These are phyloP conservation scores for Acridotheres tristis DNA, from an alignment of 2,797 vertebrate species.

Conservation along the genomic window DNA sequence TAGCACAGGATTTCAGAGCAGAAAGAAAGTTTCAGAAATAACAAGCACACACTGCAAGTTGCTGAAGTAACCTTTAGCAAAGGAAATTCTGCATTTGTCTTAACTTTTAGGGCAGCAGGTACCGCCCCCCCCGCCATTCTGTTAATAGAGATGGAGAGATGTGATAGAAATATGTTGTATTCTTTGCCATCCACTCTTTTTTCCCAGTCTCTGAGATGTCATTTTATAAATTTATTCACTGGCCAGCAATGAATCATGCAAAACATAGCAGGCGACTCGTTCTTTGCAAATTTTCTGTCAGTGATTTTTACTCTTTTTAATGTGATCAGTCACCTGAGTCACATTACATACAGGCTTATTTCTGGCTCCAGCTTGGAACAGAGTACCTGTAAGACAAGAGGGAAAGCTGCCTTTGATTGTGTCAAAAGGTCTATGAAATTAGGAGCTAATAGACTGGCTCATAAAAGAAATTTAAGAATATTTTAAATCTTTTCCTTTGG, in stretches of 20 bases:
- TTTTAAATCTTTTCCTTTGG: conserved; percentile 50
- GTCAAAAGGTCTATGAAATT: conserved; percentile 54
- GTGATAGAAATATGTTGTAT: not conserved
- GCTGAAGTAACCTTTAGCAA: conserved; percentile 30
- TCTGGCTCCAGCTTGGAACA: conserved; percentile 8
- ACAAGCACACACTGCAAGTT: not conserved
- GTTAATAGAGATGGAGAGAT: not conserved
- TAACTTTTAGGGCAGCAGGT: not conserved
- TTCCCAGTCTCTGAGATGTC: not conserved
- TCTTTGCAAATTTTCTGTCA: conserved; percentile 19
- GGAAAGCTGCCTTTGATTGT: conserved; percentile 52
- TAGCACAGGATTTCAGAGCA: conserved; percentile 64
- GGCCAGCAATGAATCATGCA: conserved; percentile 11
- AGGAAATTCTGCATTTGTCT: not conserved
- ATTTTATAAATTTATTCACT: conserved; percentile 4
- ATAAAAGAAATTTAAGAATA: conserved; percentile 38
- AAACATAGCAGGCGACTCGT: not conserved
- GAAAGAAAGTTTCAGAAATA: conserved; percentile 52
- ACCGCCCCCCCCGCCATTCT: not conserved
- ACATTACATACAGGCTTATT: conserved; percentile 51
- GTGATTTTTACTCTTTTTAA: conserved; percentile 23
- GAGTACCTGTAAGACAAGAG: conserved; percentile 48
- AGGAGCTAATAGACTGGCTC: conserved; percentile 9
- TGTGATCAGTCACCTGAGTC: conserved; percentile 46
- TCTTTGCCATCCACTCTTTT: not conserved